Evolutionary conservation across 2,797 vertebrate species (phyloP).

Genomic region (Falco berigora): DNA sequence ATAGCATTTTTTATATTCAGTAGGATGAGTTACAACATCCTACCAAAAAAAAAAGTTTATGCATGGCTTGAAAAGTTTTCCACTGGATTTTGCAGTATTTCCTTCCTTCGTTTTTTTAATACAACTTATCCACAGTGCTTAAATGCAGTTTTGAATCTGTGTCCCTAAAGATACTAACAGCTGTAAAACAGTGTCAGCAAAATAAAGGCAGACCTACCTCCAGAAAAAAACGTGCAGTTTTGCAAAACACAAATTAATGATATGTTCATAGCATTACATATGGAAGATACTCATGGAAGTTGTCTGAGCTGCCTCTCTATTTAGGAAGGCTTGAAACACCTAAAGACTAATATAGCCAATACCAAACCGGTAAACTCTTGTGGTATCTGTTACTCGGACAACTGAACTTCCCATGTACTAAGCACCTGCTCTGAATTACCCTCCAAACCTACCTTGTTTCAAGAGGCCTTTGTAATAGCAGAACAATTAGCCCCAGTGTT

Average conservation of each 20-base stretch:
- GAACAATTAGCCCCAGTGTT: conserved; percentile 49
- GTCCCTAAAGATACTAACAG: not conserved
- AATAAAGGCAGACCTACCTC: not conserved
- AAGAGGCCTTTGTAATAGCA: conserved; percentile 9
- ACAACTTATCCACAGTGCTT: not conserved
- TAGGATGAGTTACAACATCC: not conserved
- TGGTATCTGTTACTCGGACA: not conserved
- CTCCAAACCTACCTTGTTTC: conserved; percentile 29
- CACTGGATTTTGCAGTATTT: not conserved
- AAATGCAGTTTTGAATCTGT: not conserved
- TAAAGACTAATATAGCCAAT: not conserved
- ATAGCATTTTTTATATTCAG: not conserved
- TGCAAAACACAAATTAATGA: not conserved
- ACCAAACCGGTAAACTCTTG: not conserved
- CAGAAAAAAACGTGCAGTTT: not conserved
- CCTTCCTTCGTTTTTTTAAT: not conserved
- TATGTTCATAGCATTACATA: not conserved
- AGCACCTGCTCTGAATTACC: not conserved
- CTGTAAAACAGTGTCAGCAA: not conserved
- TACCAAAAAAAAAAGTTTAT: not conserved
- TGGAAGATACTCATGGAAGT: not conserved
- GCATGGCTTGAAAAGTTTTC: not conserved
- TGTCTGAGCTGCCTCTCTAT: not conserved
- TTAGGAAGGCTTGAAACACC: not conserved
- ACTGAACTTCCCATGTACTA: not conserved